Conservation (phyloP, 2,113 vertebrate genomes). For the Todiramphus chloris region DNA sequence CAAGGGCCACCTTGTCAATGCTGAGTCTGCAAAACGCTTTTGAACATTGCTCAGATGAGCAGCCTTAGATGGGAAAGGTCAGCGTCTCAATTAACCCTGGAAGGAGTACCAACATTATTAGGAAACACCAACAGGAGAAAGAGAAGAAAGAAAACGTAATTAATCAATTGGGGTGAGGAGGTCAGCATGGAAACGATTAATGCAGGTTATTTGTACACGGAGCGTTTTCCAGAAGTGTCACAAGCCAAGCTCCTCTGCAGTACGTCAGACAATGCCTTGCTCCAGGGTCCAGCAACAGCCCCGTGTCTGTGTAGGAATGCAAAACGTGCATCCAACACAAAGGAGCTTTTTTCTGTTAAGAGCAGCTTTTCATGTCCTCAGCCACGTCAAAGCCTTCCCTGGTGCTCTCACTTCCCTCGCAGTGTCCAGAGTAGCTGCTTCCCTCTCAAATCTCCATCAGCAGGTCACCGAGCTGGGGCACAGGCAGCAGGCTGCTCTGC, state of each 20-base stretch:
- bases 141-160: conserved; percentile 60
- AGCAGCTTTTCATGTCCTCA: background rate
- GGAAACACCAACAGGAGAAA: conserved; percentile 45
- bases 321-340: background rate
- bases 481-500: background rate
- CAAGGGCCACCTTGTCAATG: conserved; percentile 38
- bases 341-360: background rate
- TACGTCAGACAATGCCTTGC: background rate
- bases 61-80: conserved; percentile 63
- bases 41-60: background rate
- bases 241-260: conserved; percentile 5
- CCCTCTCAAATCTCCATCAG: background rate
- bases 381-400: background rate
- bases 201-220: conserved; percentile 55
- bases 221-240: conserved; percentile 63
- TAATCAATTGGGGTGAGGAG: conserved; percentile 61
- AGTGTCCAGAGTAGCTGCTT: background rate
- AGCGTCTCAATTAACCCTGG: conserved; percentile 78
- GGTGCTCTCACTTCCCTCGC: background rate
- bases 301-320: background rate
- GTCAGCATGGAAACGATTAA: conserved; percentile 67
- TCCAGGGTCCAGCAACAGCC: background rate
- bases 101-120: conserved; percentile 59
- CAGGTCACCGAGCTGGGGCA: background rate
- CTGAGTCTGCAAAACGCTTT: conserved; percentile 63